phyloP scores from a whole-genome alignment of 2,797 vertebrate genomes.

The Sebastolobus alascanus region DNA sequence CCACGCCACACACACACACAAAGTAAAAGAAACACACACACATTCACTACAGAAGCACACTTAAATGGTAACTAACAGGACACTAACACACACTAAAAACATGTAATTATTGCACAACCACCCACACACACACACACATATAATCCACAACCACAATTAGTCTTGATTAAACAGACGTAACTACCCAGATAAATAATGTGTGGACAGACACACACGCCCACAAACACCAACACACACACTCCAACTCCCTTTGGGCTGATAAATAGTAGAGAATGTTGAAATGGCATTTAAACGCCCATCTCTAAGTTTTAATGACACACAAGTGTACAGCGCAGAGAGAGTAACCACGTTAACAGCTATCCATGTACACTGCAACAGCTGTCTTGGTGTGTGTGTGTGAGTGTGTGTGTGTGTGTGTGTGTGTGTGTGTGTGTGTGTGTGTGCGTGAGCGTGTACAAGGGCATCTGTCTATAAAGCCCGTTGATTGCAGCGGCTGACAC shows the following conservation, averaged over 20 bases:
- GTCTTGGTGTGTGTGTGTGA: slow-evolving; percentile 55
- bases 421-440: too few species aligned
- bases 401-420: slow-evolving; percentile 41
- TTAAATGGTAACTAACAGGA: slow-evolving; percentile 46
- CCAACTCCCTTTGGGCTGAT: slow-evolving; percentile 69
- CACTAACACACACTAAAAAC: slow-evolving; percentile 46
- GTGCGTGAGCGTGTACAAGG: slow-evolving; percentile 32
- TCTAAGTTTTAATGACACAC: slow-evolving; percentile 79
- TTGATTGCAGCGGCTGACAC: slow-evolving; percentile 54
- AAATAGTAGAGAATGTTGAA: slow-evolving; percentile 72
- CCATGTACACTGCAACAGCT: slow-evolving; percentile 80
- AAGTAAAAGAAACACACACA: slow-evolving; percentile 40
- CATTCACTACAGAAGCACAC: slow-evolving; percentile 33
- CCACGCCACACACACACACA: slow-evolving; percentile 38
- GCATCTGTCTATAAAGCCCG: slow-evolving; percentile 56
- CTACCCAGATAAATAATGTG: slow-evolving; percentile 77
- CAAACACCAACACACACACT: slow-evolving; percentile 45
- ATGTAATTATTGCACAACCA: slow-evolving; percentile 46
- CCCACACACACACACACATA: slow-evolving; percentile 36
- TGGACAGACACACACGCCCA: slow-evolving; percentile 48
- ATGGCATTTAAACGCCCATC: slow-evolving; percentile 75
- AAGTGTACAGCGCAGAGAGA: slow-evolving; percentile 64
- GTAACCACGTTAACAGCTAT: slow-evolving; percentile 71
- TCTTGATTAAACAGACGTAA: slow-evolving; percentile 82
- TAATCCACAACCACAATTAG: slow-evolving; percentile 69